Evolutionary conservation across 2,888 invertebrate genomes (phyloP).

Genomic region (Beris chalybata): DNA sequence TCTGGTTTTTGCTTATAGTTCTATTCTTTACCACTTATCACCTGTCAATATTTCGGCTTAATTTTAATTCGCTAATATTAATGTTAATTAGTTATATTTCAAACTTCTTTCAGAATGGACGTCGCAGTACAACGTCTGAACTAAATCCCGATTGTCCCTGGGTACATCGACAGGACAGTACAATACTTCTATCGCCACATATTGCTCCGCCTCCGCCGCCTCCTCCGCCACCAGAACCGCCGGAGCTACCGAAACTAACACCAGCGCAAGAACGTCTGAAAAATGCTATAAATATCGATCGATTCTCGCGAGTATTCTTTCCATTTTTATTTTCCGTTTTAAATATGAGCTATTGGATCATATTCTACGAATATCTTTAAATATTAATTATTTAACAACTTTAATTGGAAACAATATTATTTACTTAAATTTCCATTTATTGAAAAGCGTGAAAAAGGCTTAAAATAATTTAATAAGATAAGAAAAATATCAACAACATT

Average conservation of each 20-base stretch:
- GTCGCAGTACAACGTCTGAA: constrained; percentile 34
- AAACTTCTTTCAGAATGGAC: constrained; percentile 34
- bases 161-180: constrained; percentile 55
- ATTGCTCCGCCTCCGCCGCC: constrained; percentile 50
- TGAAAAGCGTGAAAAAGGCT: no score
- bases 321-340: constrained; percentile 69
- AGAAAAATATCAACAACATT: no score
- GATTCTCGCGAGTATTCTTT: constrained; percentile 70
- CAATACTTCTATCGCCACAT: constrained; percentile 51
- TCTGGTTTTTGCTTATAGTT: no score
- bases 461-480: no score
- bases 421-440: no score
- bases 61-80: no score
- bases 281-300: constrained; percentile 70
- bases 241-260: constrained; percentile 56
- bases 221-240: constrained; percentile 49
- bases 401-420: neutral
- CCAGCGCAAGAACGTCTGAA: constrained; percentile 65
- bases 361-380: constrained; percentile 73
- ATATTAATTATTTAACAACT: constrained; percentile 19
- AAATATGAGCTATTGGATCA: constrained; percentile 72
- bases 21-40: no score
- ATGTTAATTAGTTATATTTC: no score
- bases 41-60: no score
- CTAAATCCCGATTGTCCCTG: constrained; percentile 53